Base-by-base conservation (phyloP, 1,140 invertebrate species). In the Amphibalanus amphitrite region DNA sequence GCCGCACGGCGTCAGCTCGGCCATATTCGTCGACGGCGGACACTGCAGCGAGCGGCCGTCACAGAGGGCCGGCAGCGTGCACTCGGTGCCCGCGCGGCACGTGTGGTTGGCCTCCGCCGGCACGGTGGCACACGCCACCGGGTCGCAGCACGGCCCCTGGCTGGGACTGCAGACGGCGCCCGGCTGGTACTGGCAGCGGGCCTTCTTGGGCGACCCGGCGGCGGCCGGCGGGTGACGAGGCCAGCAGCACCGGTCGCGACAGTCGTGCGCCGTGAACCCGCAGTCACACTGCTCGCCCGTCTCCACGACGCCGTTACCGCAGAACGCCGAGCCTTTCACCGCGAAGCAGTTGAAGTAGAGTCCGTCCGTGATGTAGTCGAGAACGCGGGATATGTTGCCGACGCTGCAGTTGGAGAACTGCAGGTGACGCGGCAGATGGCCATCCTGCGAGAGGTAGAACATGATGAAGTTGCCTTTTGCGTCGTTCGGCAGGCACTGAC, bases 391-490 rank as follows among this genome's bases (percentile, higher is more conserved):
- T 4, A 38, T 38, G 33, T 38, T n/a, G 33, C 33, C 33, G 33
- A 38, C 33, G 33, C 33, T 38, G 33, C 33, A 38, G 33, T 38
- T 38, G 33, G 33, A 38, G 33, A 38, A 38, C 33, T 38, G 4
- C 4, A 6, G 33, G 15, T 38, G 33, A 15, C 33, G 33, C 33
- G 33, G 33, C 33, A 38, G 33, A 15, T 38, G 33, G 33, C 33
- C 33, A 15, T 38, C 33, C 33, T 38, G 33, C 4, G 33, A 38
- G 33, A 6, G 33, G 15, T 4, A 65, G 80, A 96, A 97, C 95
- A 97, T 97, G 77, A 98, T 98, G 81, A 91, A 98, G 83, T 98
- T 98, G 28, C 95, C 95, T 82, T 94, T 89, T 78, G 94, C 90
- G 75, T 81, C 78, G 67, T 82, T 80, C 28, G 82, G 80, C 29